phyloP scores from a whole-genome alignment of 2,888 invertebrate genomes.

The Lasiommata megera region DNA sequence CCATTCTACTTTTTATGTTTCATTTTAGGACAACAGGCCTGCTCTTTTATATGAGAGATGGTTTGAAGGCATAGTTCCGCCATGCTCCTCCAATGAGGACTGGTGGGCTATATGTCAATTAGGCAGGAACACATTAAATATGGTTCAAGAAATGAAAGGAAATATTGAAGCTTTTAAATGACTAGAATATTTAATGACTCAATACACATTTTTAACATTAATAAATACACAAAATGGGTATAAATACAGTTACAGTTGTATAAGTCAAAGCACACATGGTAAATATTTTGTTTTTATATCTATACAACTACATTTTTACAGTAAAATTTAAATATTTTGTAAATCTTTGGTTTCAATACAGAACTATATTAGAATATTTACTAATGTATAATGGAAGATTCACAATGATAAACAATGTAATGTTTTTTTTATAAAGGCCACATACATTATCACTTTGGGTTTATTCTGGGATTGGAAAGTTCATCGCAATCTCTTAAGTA shows the following conservation, averaged over 20 bases:
- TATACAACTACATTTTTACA: background rate
- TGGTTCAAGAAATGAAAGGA: conserved; percentile 14
- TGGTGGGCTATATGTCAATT: too few species aligned
- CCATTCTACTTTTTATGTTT: too few species aligned
- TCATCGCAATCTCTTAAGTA: background rate
- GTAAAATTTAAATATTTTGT: conserved; percentile 27
- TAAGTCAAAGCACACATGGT: conserved; percentile 1
- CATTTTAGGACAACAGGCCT: too few species aligned
- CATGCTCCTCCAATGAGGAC: too few species aligned
- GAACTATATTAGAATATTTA: conserved; percentile 16
- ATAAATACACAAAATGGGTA: conserved; percentile 16
- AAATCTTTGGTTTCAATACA: conserved; percentile 33
- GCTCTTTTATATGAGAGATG: too few species aligned
- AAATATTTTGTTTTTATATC: background rate
- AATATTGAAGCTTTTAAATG: conserved; percentile 13
- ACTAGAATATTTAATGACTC: conserved; percentile 34
- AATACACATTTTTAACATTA: conserved; percentile 11
- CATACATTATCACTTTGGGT: conserved; percentile 58
- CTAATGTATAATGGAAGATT: conserved; percentile 63
- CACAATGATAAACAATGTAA: conserved; percentile 45
- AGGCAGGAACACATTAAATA: too few species aligned
- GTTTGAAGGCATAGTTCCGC: too few species aligned
- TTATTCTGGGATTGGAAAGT: background rate
- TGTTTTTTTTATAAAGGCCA: conserved; percentile 62
- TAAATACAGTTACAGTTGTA: conserved; percentile 4